phyloP scores from a whole-genome alignment of 2,113 vertebrate species.

The Burhinus oedicnemus region DNA sequence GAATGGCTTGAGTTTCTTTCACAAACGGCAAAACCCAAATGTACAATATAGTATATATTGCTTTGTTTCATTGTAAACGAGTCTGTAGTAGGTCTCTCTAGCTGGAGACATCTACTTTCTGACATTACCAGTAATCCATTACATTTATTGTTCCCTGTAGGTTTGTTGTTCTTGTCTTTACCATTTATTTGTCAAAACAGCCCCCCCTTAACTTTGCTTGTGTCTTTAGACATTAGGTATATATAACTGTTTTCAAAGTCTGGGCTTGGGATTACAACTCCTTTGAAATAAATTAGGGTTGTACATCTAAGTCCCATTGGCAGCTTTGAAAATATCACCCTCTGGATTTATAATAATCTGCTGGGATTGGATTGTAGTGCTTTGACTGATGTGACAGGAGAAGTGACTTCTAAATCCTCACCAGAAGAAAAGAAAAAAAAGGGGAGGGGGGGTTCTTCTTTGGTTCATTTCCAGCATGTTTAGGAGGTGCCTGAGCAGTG shows the following conservation, averaged over 20 bases:
- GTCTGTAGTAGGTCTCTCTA: not conserved
- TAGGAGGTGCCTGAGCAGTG: not conserved
- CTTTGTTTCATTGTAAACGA: not conserved
- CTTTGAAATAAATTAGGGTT: not conserved
- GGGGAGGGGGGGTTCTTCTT: not conserved
- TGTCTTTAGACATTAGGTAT: not conserved
- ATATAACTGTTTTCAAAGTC: not conserved
- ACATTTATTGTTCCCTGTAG: not conserved
- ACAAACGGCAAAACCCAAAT: not conserved
- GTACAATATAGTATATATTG: not conserved
- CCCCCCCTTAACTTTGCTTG: not conserved
- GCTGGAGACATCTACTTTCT: constrained; percentile 18
- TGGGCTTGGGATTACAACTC: not conserved
- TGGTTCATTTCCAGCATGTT: not conserved
- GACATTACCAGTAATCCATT: constrained; percentile 23
- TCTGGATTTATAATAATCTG: not conserved
- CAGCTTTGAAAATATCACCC: not conserved
- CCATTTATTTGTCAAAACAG: not conserved
- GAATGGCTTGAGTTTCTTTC: not conserved
- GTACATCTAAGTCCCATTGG: constrained; percentile 3
- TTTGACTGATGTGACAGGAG: not conserved
- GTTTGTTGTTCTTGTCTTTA: constrained; percentile 13
- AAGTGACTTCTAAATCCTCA: not conserved
- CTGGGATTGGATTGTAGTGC: not conserved
- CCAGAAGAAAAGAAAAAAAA: not conserved